These are phyloP conservation scores for Zaprionus lachaisei DNA, from an alignment of 1,140 invertebrate species.

Conservation along the genomic window DNA sequence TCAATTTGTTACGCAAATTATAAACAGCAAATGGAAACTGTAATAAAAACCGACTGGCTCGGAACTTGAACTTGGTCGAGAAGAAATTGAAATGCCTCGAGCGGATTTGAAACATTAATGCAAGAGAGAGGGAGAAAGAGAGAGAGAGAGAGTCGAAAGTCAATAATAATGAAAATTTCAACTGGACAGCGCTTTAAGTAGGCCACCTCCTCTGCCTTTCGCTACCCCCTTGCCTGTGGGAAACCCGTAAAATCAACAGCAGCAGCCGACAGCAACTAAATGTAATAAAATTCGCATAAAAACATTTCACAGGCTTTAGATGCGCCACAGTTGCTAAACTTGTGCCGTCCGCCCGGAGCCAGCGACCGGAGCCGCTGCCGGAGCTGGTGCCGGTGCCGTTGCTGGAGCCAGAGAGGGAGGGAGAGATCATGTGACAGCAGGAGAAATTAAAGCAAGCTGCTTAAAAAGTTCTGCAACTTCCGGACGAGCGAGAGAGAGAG, in stretches of 20 bases:
- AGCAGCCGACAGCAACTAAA: constrained; percentile 51
- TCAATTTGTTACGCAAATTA: constrained; percentile 79
- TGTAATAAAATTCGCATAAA: constrained; percentile 82
- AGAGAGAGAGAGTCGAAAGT: constrained; percentile 51
- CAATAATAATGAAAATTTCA: constrained; percentile 76
- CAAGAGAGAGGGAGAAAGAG: background rate
- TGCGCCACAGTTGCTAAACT: constrained; percentile 47
- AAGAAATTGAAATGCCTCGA: constrained; percentile 74
- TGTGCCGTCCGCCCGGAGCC: constrained; percentile 32
- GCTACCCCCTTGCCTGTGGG: background rate
- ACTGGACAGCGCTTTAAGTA: constrained; percentile 55
- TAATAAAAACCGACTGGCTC: constrained; percentile 49
- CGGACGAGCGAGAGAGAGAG: constrained; percentile 20
- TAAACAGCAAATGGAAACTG: constrained; percentile 74
- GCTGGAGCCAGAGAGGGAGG: background rate
- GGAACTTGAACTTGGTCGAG: constrained; percentile 45
- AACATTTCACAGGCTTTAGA: constrained; percentile 67
- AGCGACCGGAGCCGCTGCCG: background rate
- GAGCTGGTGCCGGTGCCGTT: background rate
- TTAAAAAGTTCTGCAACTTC: constrained; percentile 71
- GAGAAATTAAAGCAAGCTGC: constrained; percentile 62
- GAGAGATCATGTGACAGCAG: constrained; percentile 50
- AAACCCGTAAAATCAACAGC: constrained; percentile 12
- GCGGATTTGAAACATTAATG: constrained; percentile 78
- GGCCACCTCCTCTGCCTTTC: background rate